Evolutionary conservation across 2,113 vertebrate species (phyloP).

Genomic region (Orycteropus afer): DNA sequence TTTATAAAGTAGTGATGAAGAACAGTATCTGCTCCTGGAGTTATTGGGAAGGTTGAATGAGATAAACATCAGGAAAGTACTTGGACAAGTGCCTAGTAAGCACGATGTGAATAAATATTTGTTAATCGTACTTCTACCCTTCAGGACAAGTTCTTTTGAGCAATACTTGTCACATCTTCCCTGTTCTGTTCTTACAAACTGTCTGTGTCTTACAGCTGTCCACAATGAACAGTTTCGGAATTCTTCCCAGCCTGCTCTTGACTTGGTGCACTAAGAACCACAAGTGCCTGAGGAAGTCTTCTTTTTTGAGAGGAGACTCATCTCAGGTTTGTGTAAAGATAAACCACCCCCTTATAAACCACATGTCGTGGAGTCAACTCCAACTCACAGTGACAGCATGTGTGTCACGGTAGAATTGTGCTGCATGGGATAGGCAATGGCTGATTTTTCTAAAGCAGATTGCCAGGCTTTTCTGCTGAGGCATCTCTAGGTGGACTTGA

Average conservation of each 20-base stretch:
- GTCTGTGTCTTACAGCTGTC: neutral
- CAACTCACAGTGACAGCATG: no score
- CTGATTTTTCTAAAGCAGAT: no score
- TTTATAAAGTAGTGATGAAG: neutral
- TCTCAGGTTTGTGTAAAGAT: no score
- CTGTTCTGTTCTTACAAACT: no score
- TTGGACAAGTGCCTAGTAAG: neutral
- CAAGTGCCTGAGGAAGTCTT: neutral
- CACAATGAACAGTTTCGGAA: no score
- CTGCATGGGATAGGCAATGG: no score
- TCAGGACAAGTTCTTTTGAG: neutral
- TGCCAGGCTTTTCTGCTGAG: no score
- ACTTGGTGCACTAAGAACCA: neutral
- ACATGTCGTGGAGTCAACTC: no score
- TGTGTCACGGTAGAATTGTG: no score
- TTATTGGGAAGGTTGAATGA: neutral
- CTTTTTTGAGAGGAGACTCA: neutral
- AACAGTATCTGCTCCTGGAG: neutral
- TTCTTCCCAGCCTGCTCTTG: no score
- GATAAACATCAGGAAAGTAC: neutral
- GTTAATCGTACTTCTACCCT: neutral
- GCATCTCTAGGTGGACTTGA: no score
- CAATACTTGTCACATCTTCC: neutral
- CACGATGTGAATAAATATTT: neutral
- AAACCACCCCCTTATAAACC: no score